A percentile compares a stretch with the other conserved stretches of the same genome.
Evolutionary conservation across 2,113 vertebrate genomes (phyloP).

Genomic region (Dromas ardeola): DNA sequence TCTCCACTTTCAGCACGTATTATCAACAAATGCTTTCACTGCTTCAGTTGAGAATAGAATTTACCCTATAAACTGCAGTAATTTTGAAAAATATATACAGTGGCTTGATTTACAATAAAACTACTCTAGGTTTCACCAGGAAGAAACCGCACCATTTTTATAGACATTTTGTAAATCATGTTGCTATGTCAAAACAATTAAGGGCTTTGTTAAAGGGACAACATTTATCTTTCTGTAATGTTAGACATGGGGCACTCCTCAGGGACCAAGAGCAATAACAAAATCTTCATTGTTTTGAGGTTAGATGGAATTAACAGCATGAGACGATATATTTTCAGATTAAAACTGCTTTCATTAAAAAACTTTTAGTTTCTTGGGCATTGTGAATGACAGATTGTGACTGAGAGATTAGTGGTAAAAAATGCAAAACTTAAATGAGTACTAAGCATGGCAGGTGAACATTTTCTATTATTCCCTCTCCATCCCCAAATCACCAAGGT

Average conservation of each 20-base stretch:
- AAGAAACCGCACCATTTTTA: background rate
- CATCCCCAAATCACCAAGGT: background rate
- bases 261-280: background rate
- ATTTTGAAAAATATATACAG: background rate
- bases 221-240: background rate
- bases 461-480: background rate
- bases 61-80: background rate
- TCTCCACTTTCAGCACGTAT: background rate
- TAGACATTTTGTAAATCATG: background rate
- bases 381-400: background rate
- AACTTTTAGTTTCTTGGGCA: background rate
- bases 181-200: background rate
- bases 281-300: background rate
- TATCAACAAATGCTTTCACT: background rate
- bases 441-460: background rate
- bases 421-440: background rate
- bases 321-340: background rate
- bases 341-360: background rate
- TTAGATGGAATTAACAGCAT: background rate
- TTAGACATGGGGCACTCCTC: background rate
- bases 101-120: background rate
- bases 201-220: background rate
- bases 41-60: background rate
- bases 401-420: background rate
- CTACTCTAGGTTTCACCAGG: background rate